Evolutionary conservation across 1,140 invertebrate species (phyloP), one percentile per base, ranked within the genome.

Genomic region (Pseudoatta argentina): DNA sequence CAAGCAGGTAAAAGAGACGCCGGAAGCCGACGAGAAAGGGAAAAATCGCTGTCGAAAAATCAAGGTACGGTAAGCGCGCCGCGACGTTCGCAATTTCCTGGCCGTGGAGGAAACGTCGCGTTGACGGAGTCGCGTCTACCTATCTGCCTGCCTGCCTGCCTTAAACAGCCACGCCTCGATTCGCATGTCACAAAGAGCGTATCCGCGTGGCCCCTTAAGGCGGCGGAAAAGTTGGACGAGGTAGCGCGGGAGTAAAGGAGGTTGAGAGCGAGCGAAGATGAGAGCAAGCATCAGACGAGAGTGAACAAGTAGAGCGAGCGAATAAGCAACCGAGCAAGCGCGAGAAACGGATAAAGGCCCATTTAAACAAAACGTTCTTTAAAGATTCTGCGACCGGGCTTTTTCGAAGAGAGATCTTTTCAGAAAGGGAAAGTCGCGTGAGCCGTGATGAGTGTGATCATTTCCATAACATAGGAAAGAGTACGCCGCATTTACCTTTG

Each of bases 161-260:
- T 87, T 87, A 85, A 87, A 85, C 67, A 87, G 86, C 79, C 86
- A 76, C 81, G 86, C 69, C 86, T 87, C 79, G 79, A 87, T 73
- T 85, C 79, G 78, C 67, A 51, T 87, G 64, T 87, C 81, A 87
- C 86, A 87, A 87, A 87, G 86, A 85, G 48, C 82, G 61, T 73
- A 73, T 71, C 18, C 86, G 59, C 53, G 76, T 59, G 64, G 64
- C 75, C 75, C 64, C 76, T 86, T 71, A 86, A 86, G 64, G 76
- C 76, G 75, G 64, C 76, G 64, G 64, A 86, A 81, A 86, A 81
- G 85, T 79, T 78, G 76, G 85, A 67, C 75, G 85, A 85, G 75
- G 71, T 66, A 64, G 83, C 73, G 83, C 63, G 63, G 75, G 83
- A 79, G 83, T 53, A 39, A 67, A 85, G 61, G 75, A 85, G 48